Base-by-base conservation (phyloP, 2,113 vertebrate genomes). In the Chaetops frenatus region DNA sequence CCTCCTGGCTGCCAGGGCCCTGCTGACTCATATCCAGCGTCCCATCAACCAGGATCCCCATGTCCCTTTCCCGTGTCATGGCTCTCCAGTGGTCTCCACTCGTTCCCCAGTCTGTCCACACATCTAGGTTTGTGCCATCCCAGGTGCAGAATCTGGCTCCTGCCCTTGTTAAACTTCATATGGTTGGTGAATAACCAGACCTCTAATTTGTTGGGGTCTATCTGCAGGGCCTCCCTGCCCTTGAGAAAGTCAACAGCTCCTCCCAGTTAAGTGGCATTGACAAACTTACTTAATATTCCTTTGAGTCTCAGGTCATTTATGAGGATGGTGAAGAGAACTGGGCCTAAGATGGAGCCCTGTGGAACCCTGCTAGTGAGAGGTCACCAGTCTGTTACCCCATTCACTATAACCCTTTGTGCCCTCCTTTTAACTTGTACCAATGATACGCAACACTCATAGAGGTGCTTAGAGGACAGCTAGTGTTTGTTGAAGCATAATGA, bases 401-500 rank as follows among this genome's bases (percentile, higher is more conserved):
- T 62, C 35, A 20, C 54, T 48, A 3, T 11, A 48, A 33, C 12
- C 22, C 40, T 42, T 62, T 56, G 35, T 77, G 79, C 42, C 64
- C 44, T 90, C 19, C 15, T 31, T 73, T 77, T 82, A 88, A 51
- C 23, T 16, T 51, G 51, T 86, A n/a, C 22, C 71, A 33, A 9
- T 29, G 56, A 51, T 31, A n/a, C 0, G 0, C 60, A 93, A 5
- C 58, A 78, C 18, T 40, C 42, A 24, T 2, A 50, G 60, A 44
- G 65, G 64, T 81, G 65, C 77, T 86, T 73, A 90, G 84, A 85
- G 61, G 33, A 56, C 65, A 82, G 70, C 90, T 89, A 57, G 66
- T 54, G 91, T 81, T 66, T 69, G 58, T 70, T 85, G 66, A 78
- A 83, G 57, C 81, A 79, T 79, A 97, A 87, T 67, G 64, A 65